Conservation (phyloP, 2,113 vertebrate species). For the Sminthopsis crassicaudata region DNA sequence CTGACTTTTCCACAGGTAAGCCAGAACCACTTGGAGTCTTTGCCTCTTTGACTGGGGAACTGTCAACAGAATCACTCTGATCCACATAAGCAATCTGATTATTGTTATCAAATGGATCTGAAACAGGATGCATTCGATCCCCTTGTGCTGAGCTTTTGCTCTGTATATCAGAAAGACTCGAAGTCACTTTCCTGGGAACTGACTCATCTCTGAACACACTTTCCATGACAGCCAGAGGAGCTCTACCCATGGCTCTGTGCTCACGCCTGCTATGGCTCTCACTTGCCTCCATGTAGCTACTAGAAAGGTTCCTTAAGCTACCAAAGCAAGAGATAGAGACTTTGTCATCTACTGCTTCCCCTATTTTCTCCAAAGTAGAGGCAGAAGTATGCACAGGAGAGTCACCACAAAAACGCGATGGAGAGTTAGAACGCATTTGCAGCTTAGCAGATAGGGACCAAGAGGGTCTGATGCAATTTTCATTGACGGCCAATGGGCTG, state of each 20-base stretch:
- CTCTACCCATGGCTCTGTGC: constrained; percentile 88
- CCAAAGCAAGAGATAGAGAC: constrained; percentile 96
- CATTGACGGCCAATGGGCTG: constrained; percentile 93
- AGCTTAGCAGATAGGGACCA: constrained; percentile 96
- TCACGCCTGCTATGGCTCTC: constrained; percentile 88
- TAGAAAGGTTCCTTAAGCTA: constrained; percentile 86
- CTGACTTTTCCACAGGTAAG: constrained; percentile 83
- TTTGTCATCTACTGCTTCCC: constrained; percentile 93
- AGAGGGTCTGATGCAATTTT: constrained; percentile 91
- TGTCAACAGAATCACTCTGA: constrained; percentile 91
- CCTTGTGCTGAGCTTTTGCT: constrained; percentile 84
- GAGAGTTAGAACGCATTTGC: constrained; percentile 95
- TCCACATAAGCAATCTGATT: constrained; percentile 94
- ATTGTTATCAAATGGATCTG: constrained; percentile 93
- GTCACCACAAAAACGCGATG: constrained; percentile 95
- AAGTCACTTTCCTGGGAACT: constrained; percentile 80
- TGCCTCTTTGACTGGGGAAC: constrained; percentile 90
- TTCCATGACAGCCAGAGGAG: constrained; percentile 94
- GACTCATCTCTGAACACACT: constrained; percentile 88
- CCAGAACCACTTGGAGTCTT: constrained; percentile 84
- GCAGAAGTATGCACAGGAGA: constrained; percentile 90
- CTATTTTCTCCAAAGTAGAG: constrained; percentile 93
- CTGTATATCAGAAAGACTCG: constrained; percentile 82
- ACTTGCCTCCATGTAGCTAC: constrained; percentile 82
- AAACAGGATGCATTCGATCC: constrained; percentile 84